Base-by-base conservation (phyloP, 92 coral and sea anemone genomes). In the Siderastrea siderea region DNA sequence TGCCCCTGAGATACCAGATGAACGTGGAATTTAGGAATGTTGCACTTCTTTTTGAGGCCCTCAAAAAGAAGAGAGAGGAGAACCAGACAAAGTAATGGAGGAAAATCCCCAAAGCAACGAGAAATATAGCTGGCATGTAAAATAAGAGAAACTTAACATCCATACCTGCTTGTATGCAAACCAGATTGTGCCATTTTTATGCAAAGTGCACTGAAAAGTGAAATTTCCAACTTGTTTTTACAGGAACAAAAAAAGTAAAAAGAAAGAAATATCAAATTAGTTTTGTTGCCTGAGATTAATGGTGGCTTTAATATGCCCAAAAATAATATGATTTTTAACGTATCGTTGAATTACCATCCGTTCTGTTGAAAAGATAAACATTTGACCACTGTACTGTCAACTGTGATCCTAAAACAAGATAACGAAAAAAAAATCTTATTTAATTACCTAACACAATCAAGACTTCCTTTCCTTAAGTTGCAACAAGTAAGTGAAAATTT, bases 141-240 rank as follows among this genome's bases (percentile, higher is more conserved):
- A 26, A 26, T 26, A 26, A 26, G 38, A 26, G 38, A 26, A 26
- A 26, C 38, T 26, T 26, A 26, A 43, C 6, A 7, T 44, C 45
- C 51, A 6, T 86, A 95, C 98, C 85, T 63, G 59, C 84, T 96
- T 93, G 89, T 96, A 96, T 63, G 98, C 96, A 90, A 96, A 95
- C 80, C 85, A 67, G 80, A 96, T 90, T 54, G 90, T 93, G 43
- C 99, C 99, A 79, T 90, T 80, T 78, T 95, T 95, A 55, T 78
- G 85, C 79, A 96, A 78, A 75, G 95, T 88, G 80, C 95, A 93
- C 73, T 96, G 99, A 77, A 96, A 96, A n/a, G 96, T 93, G 78
- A 96, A 95, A 3, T 92, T 84, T 15, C 96, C 94, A 83, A 77
- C 98, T 92, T 71, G 1, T 46, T 61, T 1, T 19, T 19, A 15